Evolutionary conservation across 2,797 vertebrate species (phyloP), one percentile per base, ranked within the genome.

Genomic region (Megaceryle alcyon): DNA sequence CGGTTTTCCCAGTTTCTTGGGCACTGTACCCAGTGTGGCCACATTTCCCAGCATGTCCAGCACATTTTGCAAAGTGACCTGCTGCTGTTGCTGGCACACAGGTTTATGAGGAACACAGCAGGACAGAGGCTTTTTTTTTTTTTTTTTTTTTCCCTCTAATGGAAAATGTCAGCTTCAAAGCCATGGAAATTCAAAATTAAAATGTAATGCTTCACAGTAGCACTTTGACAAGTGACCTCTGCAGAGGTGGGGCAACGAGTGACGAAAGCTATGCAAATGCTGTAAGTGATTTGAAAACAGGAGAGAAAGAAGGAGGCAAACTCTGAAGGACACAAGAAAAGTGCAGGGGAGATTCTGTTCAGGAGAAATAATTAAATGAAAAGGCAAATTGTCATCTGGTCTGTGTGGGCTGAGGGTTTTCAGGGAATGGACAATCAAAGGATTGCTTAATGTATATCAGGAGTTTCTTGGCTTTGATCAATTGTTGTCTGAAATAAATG

Each of bases 401-500:
- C 49, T 81, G 61, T 57, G 79, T 76, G 72, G 69, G 79, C 43
- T 71, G 76, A 81, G 49, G n/a, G 23, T 81, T 96, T 94, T 71
- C 61, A 59, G 80, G 49, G 54, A 60, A 81, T n/a, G 84, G 76
- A 33, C 80, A 92, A 78, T 91, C 91, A 91, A 89, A 96, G 86
- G 5, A 43, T 54, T 4, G 5, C 33, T 79, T 75, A 91, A 93
- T 56, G 65, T 68, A 4, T 75, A 78, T 35, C 43, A 57, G 23
- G 65, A 79, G 37, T 51, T 87, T 48, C 79, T 69, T 48, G 57
- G 46, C 94, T 96, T 96, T 96, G 94, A 96, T 97, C 91, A 81
- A 65, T 87, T 88, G 80, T 86, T 77, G 44, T 22, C 56, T 75
- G 82, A 61, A 86, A 81, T 86, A 92, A 94, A 29, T 88, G 87